These are phyloP conservation scores for Turdus rufiventris DNA, from an alignment of 2,113 vertebrate species.

Conservation along the genomic window DNA sequence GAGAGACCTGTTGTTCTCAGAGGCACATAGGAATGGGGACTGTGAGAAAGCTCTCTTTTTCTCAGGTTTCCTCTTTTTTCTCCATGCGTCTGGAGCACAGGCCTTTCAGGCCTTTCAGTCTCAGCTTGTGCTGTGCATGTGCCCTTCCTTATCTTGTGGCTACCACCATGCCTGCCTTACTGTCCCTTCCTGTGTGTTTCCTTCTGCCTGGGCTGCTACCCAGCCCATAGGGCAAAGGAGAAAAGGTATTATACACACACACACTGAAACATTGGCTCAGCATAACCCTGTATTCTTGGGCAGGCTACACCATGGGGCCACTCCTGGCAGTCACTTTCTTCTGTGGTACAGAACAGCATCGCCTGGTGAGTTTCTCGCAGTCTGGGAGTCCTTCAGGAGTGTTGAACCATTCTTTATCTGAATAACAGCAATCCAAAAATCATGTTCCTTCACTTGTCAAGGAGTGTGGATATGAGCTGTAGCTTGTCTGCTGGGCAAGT, in stretches of 20 bases:
- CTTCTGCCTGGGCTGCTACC: background rate
- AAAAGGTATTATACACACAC: background rate
- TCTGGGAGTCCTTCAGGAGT: background rate
- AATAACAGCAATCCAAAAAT: background rate
- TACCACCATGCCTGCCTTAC: background rate
- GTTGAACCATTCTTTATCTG: background rate
- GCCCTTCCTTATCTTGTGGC: background rate
- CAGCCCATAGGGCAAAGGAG: background rate
- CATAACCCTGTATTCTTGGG: background rate
- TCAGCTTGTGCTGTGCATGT: background rate
- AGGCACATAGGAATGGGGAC: background rate
- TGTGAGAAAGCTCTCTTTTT: background rate
- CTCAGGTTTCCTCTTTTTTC: background rate
- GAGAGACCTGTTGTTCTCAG: background rate
- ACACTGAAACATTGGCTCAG: fast-evolving
- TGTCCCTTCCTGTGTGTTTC: fast-evolving
- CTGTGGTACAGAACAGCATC: fast-evolving
- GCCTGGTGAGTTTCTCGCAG: background rate
- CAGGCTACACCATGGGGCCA: background rate
- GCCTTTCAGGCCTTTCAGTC: background rate
- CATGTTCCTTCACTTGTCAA: background rate
- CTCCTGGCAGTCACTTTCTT: background rate
- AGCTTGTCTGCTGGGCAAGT: background rate
- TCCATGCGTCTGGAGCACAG: background rate
- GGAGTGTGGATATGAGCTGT: background rate